Evolutionary conservation across 2,888 invertebrate species (phyloP), one percentile per base, ranked within the genome.

Genomic region (Plebejus argus): DNA sequence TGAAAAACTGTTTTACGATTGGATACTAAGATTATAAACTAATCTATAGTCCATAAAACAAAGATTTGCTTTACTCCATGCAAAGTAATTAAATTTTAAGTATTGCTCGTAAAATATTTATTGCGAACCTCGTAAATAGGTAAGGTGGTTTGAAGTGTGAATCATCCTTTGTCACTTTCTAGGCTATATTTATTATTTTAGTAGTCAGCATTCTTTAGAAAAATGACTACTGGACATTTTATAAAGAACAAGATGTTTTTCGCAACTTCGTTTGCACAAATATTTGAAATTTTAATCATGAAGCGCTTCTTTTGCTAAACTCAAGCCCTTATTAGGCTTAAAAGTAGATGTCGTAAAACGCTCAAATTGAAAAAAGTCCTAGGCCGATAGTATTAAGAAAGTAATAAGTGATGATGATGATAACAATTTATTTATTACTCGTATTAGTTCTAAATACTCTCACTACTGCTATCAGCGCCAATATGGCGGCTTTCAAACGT

Each of bases 41-140:
- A 18, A 74, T 28, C 49, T 28, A 28, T 74, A 18, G 53, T 18
- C 49, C 18, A 53, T 74, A 74, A 74, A 74, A 72, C 15, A 49
- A 74, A 53, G 18, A 72, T 45, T 72, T 74, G 28, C 45, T 72
- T 5, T 45, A 45, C 20, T 72, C 20, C 20, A 45, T 39, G 39
- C 45, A 12, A 72, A 72, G 39, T 72, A 23, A 15, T 72, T 53
- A 49, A n/a, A 28, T 23, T 74, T 74, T 74, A 28, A 66, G 33
- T 72, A 74, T 72, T 72, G 74, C 15, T 74, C 15, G 53, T 74
- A 74, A 74, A 74, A 72, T 53, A 74, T 45, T 72, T 45, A 49
- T 74, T 7, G 28, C 66, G 28, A 66, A 15, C 66, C 6, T 28
- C 66, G 66, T 66, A 66, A 66, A 66, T 28, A 66, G 66, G 15